A percentile compares a stretch with the other conserved stretches of the same genome.
Conservation (phyloP, 2,888 invertebrate genomes). For the Agriotes lineatus region DNA sequence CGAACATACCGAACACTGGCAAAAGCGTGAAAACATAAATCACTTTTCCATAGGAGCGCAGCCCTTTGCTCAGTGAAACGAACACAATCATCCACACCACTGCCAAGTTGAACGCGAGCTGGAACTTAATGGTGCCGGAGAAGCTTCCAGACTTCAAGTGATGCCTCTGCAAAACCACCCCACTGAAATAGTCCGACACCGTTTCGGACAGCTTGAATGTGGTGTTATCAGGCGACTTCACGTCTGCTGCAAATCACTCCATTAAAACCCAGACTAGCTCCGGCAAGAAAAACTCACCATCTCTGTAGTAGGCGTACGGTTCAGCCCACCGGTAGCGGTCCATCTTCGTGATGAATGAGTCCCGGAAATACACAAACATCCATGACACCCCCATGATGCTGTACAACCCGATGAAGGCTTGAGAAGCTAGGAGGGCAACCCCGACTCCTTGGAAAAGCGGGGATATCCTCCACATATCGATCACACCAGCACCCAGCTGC, state of each 20-base stretch:
- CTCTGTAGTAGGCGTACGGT: slow-evolving; percentile 77
- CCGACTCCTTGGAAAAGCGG: slow-evolving; percentile 93
- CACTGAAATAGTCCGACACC: slow-evolving; percentile 87
- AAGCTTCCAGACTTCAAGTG: slow-evolving; percentile 61
- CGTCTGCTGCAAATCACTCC: slow-evolving; percentile 51
- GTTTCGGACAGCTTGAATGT: slow-evolving; percentile 77
- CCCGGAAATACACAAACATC: slow-evolving; percentile 89
- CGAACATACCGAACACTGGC: slow-evolving; percentile 81
- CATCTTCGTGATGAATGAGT: slow-evolving; percentile 85
- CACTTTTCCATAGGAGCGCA: slow-evolving; percentile 87
- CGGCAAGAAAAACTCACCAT: slow-evolving; percentile 66
- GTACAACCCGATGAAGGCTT: slow-evolving; percentile 87
- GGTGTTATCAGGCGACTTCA: slow-evolving; percentile 58
- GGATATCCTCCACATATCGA: slow-evolving; percentile 94
- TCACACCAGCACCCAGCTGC: slow-evolving; percentile 84
- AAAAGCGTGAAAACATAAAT: slow-evolving; percentile 83
- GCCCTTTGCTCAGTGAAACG: slow-evolving; percentile 87
- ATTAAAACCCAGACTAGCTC: background rate
- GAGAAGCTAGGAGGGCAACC: slow-evolving; percentile 82
- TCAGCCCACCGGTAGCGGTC: slow-evolving; percentile 87
- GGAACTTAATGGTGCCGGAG: slow-evolving; percentile 82
- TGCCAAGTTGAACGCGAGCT: slow-evolving; percentile 90
- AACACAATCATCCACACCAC: slow-evolving; percentile 93
- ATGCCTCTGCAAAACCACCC: slow-evolving; percentile 81
- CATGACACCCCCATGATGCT: slow-evolving; percentile 91